Conservation (phyloP, 1,140 invertebrate species). For the Druon quercuslanigerum region DNA sequence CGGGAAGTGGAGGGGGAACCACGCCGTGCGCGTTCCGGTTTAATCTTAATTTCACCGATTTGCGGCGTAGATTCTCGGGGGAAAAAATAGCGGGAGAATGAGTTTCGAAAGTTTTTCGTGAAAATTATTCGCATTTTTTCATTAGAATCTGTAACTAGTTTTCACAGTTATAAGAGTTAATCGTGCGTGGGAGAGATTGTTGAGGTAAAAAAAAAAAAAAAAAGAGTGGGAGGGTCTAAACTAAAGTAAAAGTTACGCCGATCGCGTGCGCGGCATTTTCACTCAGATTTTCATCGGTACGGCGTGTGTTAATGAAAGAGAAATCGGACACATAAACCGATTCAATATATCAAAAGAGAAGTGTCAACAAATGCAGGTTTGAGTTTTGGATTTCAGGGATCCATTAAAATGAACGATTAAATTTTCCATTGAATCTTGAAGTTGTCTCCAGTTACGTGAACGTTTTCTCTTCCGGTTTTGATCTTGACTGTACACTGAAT, state of each 20-base stretch:
- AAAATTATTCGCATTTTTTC: background rate
- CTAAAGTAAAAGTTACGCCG: slow-evolving; percentile 37
- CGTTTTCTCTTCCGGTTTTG: slow-evolving; percentile 45
- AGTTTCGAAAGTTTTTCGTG: background rate
- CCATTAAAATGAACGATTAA: background rate
- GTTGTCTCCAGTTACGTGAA: background rate
- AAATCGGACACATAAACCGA: background rate
- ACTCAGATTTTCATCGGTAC: background rate
- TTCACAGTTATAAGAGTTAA: background rate
- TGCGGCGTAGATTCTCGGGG: background rate
- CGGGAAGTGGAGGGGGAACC: slow-evolving; percentile 46
- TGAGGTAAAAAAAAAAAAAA: background rate
- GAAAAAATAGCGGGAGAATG: background rate
- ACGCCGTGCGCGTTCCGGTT: slow-evolving; percentile 52
- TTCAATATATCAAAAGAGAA: too few relatives aligned
- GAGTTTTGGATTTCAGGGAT: slow-evolving; percentile 5
- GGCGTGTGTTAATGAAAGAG: background rate
- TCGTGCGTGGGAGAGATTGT: slow-evolving; percentile 5
- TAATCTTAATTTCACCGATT: slow-evolving; percentile 26
- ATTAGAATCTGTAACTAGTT: background rate
- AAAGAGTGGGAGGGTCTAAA: background rate
- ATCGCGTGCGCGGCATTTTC: slow-evolving; percentile 43
- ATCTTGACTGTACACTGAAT: slow-evolving; percentile 47
- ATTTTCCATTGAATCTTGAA: background rate
- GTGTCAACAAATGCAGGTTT: background rate